A percentile compares a stretch with the other conserved stretches of the same genome.
Conservation (phyloP, 2,113 vertebrate species). For the Ciconia maguari region DNA sequence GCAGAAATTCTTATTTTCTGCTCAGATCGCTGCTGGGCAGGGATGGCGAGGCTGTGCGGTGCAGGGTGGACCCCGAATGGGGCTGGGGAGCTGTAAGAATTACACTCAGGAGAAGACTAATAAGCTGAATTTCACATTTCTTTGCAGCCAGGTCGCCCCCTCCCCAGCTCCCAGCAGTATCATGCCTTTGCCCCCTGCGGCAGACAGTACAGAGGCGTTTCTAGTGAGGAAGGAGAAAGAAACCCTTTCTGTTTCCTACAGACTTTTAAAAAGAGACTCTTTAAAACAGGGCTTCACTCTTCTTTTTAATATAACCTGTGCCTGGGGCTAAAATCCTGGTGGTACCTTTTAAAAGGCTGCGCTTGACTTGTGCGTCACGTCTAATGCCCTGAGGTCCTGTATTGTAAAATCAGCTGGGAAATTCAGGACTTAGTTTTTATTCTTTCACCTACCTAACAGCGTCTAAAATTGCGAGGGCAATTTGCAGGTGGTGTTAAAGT, state of each 20-base stretch:
- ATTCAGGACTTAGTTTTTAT: neutral
- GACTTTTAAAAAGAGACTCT: neutral
- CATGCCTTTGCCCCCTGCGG: neutral
- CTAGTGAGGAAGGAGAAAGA: neutral
- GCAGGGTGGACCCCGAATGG: rapidly evolving
- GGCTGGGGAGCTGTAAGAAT: neutral
- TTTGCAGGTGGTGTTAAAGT: neutral
- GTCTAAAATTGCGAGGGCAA: neutral
- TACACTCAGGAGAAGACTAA: neutral
- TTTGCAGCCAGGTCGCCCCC: neutral
- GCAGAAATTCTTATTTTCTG: neutral
- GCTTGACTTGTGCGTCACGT: neutral
- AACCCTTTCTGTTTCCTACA: neutral
- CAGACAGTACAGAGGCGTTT: neutral
- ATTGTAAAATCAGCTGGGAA: neutral
- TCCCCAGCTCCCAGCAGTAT: neutral
- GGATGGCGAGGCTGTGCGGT: neutral
- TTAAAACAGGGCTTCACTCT: neutral
- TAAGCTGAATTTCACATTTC: neutral
- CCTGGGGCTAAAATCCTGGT: neutral
- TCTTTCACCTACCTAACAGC: neutral
- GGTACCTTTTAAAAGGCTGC: neutral
- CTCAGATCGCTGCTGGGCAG: neutral
- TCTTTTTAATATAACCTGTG: neutral
- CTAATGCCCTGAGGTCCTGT: neutral